Percentiles rank a stretch among this genome's conserved stretches.
phyloP scores from a whole-genome alignment of 2,888 invertebrate species.

The Apoda limacodes region DNA sequence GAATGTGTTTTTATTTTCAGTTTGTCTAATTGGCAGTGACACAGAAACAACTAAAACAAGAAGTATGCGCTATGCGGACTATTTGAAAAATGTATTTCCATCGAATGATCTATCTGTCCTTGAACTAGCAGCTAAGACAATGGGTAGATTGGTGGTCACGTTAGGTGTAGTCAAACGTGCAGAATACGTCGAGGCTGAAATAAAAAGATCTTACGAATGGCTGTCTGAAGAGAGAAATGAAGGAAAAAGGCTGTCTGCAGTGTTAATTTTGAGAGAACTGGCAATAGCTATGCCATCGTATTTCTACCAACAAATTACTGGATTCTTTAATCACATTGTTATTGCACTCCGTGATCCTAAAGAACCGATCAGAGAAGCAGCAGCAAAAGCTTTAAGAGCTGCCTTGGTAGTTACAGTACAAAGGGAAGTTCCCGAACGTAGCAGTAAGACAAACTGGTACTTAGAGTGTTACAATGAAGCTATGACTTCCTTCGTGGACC shows the following conservation, averaged over 20 bases:
- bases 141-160: slow-evolving; percentile 89
- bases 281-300: slow-evolving; percentile 97
- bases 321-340: slow-evolving; percentile 93
- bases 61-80: slow-evolving; percentile 91
- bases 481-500: slow-evolving; percentile 79
- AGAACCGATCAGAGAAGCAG: slow-evolving; percentile 89
- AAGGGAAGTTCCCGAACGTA: slow-evolving; percentile 91
- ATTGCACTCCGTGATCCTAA: slow-evolving; percentile 92
- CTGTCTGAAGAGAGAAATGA: slow-evolving; percentile 90
- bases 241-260: slow-evolving; percentile 91
- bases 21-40: slow-evolving; percentile 92
- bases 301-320: slow-evolving; percentile 93
- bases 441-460: slow-evolving; percentile 90
- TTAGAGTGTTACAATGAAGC: slow-evolving; percentile 94
- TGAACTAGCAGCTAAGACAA: slow-evolving; percentile 94
- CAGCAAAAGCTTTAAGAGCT: slow-evolving; percentile 92
- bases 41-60: slow-evolving; percentile 90
- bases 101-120: slow-evolving; percentile 90
- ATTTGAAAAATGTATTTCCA: slow-evolving; percentile 88
- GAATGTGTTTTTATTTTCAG: slow-evolving; percentile 57
- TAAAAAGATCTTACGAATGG: slow-evolving; percentile 96
- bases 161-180: slow-evolving; percentile 89
- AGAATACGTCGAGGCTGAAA: slow-evolving; percentile 96
- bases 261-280: slow-evolving; percentile 90
- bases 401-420: slow-evolving; percentile 95